phyloP scores from a whole-genome alignment of 2,113 vertebrate species.

The Paradoxurus hermaphroditus region DNA sequence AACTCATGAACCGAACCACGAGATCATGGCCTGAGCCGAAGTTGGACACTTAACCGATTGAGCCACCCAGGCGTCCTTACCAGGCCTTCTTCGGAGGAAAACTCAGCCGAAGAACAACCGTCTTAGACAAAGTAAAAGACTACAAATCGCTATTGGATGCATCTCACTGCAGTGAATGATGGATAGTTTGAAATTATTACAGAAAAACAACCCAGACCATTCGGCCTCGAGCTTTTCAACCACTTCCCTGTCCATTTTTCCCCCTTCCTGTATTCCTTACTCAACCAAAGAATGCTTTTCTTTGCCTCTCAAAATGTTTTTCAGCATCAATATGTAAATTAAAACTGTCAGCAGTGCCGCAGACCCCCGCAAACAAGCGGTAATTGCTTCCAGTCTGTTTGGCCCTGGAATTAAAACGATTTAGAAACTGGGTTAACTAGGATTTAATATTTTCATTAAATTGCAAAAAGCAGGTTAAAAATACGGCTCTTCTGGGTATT shows the following conservation, averaged over 20 bases:
- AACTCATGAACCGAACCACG: too few species aligned
- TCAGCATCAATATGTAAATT: slow-evolving; percentile 74
- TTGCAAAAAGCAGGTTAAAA: slow-evolving; percentile 57
- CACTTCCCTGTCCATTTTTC: slow-evolving; percentile 32
- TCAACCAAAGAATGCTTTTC: slow-evolving; percentile 62
- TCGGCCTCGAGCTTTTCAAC: slow-evolving; percentile 27
- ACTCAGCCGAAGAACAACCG: not conserved
- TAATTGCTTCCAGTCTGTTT: slow-evolving; percentile 54
- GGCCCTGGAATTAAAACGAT: slow-evolving; percentile 14
- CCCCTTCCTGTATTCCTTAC: slow-evolving; percentile 61
- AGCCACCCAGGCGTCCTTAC: too few species aligned
- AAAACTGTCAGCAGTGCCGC: slow-evolving; percentile 58
- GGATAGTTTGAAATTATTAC: slow-evolving; percentile 71
- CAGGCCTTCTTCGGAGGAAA: not conserved
- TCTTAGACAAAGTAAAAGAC: slow-evolving; percentile 65
- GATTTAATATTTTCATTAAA: slow-evolving; percentile 32
- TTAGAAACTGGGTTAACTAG: slow-evolving; percentile 58
- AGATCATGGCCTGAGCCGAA: too few species aligned
- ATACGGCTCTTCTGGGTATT: not conserved
- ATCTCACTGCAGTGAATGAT: slow-evolving; percentile 66
- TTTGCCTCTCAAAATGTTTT: slow-evolving; percentile 56
- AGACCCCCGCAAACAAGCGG: slow-evolving; percentile 45
- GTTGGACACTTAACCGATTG: too few species aligned
- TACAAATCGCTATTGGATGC: slow-evolving; percentile 49
- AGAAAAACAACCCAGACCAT: slow-evolving; percentile 66